phyloP scores from a whole-genome alignment of 2,888 invertebrate genomes.

The Ischnura elegans region DNA sequence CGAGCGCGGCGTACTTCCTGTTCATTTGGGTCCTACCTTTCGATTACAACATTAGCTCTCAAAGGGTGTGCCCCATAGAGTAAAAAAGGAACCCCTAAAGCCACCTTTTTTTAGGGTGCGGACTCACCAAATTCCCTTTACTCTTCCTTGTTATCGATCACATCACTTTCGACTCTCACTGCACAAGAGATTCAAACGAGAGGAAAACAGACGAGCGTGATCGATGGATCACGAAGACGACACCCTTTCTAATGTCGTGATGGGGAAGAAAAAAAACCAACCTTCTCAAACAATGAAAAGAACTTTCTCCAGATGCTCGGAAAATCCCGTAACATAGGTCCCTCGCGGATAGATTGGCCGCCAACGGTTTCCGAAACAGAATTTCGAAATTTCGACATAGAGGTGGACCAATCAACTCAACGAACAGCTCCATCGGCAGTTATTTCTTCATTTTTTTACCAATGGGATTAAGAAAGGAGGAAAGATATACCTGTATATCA shows the following conservation, averaged over 20 bases:
- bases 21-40: too few species aligned
- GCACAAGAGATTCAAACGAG: not conserved
- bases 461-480: not conserved
- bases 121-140: too few species aligned
- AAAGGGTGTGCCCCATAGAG: too few species aligned
- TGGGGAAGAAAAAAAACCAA: not conserved
- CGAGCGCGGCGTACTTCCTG: too few species aligned
- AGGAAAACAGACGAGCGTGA: not conserved
- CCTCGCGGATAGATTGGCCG: not conserved
- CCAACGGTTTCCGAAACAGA: not conserved
- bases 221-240: not conserved
- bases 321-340: not conserved
- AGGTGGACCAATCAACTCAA: not conserved
- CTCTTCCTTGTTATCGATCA: too few species aligned
- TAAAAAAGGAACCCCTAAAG: too few species aligned
- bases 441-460: not conserved
- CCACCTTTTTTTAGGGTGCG: too few species aligned
- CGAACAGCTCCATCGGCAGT: not conserved
- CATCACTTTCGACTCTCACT: too few species aligned
- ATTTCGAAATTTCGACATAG: slow-evolving; percentile 17
- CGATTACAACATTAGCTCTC: too few species aligned
- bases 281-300: not conserved
- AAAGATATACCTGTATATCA: not conserved
- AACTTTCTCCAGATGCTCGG: slow-evolving; percentile 3
- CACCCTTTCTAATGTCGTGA: not conserved